Conservation (phyloP, 2,888 invertebrate genomes). For the Mythimna lalbum region DNA sequence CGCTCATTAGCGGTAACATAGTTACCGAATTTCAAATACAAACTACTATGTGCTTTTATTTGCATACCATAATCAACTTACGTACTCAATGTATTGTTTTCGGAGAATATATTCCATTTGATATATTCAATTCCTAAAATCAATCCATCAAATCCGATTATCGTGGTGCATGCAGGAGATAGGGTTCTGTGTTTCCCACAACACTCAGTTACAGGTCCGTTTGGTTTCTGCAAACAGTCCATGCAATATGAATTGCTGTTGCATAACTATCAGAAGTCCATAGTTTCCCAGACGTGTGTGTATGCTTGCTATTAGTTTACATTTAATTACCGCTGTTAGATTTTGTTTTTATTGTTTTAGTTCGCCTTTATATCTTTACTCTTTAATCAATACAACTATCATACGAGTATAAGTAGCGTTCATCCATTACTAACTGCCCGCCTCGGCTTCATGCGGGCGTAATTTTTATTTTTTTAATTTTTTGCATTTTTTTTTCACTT, state of each 20-base stretch:
- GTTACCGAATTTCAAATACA: neutral
- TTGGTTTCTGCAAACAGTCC: constrained; percentile 26
- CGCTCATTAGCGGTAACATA: too few species aligned
- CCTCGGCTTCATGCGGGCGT: too few species aligned
- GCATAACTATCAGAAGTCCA: constrained; percentile 5
- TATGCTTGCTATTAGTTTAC: constrained; percentile 30
- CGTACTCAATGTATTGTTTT: constrained; percentile 12
- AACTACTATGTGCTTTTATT: constrained; percentile 3
- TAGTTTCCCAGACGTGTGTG: neutral
- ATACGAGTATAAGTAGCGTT: neutral
- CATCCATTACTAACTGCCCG: too few species aligned
- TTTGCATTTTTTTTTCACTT: too few species aligned
- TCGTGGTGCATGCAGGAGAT: constrained; percentile 30
- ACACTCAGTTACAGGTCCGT: neutral
- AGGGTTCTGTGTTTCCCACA: neutral
- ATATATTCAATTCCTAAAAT: constrained; percentile 25
- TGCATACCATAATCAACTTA: neutral
- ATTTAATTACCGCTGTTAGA: constrained; percentile 3
- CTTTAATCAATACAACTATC: neutral
- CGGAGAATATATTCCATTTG: constrained; percentile 13
- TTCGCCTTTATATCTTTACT: neutral
- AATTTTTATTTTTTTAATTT: too few species aligned
- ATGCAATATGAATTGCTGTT: constrained; percentile 24
- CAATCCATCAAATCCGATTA: constrained; percentile 46
- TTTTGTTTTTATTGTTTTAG: neutral